Percentiles rank a stretch among this genome's conserved stretches.
These are phyloP conservation scores for Penaeus japonicus DNA, from an alignment of 1,140 invertebrate species.

Conservation along the genomic window DNA sequence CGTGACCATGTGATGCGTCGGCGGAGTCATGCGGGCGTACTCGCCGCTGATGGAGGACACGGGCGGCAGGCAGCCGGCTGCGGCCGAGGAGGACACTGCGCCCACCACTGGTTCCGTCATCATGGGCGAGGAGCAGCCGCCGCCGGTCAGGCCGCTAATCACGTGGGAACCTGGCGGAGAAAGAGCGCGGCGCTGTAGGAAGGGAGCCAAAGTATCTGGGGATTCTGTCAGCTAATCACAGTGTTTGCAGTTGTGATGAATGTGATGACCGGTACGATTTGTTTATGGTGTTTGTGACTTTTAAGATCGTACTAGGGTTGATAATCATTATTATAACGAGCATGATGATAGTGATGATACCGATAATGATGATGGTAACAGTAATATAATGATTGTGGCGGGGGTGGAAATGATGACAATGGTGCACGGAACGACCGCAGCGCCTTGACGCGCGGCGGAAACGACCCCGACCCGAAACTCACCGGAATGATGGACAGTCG, in stretches of 20 bases:
- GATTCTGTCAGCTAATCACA: neutral
- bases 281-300: no score
- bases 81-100: slow-evolving; percentile 20
- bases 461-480: neutral
- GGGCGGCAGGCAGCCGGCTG: slow-evolving; percentile 41
- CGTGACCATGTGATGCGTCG: slow-evolving; percentile 44
- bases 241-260: no score
- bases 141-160: slow-evolving; percentile 23
- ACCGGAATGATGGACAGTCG: slow-evolving; percentile 37
- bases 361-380: no score
- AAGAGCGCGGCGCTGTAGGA: neutral
- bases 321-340: no score
- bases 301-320: no score
- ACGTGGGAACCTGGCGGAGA: slow-evolving; percentile 33
- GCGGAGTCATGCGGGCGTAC: slow-evolving; percentile 48
- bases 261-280: no score
- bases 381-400: no score
- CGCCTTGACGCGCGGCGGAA: no score
- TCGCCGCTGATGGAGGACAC: slow-evolving; percentile 47
- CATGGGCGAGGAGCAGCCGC: slow-evolving; percentile 45
- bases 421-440: no score
- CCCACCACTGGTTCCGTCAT: slow-evolving; percentile 38
- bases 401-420: no score
- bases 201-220: neutral
- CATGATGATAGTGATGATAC: no score